These are phyloP conservation scores for Drosophila setifemur DNA, from an alignment of 1,140 invertebrate species.

Conservation along the genomic window DNA sequence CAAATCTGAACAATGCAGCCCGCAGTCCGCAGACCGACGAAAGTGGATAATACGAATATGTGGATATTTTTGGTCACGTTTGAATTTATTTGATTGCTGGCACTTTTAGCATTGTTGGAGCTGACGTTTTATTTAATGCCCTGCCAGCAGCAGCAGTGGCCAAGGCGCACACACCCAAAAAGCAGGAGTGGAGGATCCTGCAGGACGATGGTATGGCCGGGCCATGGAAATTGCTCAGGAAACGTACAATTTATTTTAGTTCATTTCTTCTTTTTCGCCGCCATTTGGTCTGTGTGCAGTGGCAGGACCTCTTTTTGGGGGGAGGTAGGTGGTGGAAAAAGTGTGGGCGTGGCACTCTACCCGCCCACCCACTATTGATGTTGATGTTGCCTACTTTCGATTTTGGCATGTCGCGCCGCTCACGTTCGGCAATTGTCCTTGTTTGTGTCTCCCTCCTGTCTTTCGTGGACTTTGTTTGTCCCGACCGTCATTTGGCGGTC, in stretches of 20 bases:
- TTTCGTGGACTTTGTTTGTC: conserved; percentile 45
- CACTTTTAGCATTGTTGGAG: conserved; percentile 79
- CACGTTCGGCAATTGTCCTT: conserved; percentile 69
- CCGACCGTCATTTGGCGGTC: conserved; percentile 73
- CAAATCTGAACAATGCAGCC: conserved; percentile 72
- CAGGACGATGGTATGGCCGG: not conserved
- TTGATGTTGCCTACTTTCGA: conserved; percentile 79
- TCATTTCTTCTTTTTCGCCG: conserved; percentile 79
- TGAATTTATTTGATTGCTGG: conserved; percentile 80
- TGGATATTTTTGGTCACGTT: conserved; percentile 81
- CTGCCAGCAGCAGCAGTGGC: conserved; percentile 58
- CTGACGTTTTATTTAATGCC: conserved; percentile 79
- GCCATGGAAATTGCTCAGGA: conserved; percentile 77
- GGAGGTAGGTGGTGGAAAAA: too few species aligned
- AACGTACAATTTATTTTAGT: conserved; percentile 80
- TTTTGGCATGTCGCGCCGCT: conserved; percentile 76
- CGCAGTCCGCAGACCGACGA: conserved; percentile 25
- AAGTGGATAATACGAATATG: conserved; percentile 74
- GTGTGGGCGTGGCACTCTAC: not conserved
- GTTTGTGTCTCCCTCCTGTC: conserved; percentile 24
- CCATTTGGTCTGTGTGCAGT: conserved; percentile 45
- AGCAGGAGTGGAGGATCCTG: conserved; percentile 14
- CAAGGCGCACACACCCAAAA: not conserved
- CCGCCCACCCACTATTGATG: conserved; percentile 59
- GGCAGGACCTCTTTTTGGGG: not conserved